A percentile compares a stretch with the other conserved stretches of the same genome.
phyloP scores from a whole-genome alignment of 2,797 vertebrate species.

The Coilia nasus region DNA sequence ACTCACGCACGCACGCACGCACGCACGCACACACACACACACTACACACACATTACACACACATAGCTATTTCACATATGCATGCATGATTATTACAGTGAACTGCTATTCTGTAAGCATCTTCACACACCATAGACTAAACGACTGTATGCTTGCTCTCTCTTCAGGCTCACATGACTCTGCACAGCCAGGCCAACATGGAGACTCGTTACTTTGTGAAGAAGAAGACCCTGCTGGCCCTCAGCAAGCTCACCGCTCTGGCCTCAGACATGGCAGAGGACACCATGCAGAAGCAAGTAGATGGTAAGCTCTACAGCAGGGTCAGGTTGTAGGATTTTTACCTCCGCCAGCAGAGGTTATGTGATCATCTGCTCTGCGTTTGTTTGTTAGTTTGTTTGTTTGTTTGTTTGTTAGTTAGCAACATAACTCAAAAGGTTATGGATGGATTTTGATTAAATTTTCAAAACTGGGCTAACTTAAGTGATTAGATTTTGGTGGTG shows the following conservation, averaged over 20 bases:
- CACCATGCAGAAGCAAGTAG: constrained; percentile 80
- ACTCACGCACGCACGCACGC: not conserved
- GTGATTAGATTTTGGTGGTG: no score
- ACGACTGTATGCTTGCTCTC: not conserved
- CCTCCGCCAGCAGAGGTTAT: no score
- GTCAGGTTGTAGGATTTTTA: no score
- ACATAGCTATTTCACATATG: not conserved
- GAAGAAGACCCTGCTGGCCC: constrained; percentile 95
- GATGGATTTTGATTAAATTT: no score
- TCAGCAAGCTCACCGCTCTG: constrained; percentile 90
- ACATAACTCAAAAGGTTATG: no score
- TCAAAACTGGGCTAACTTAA: no score
- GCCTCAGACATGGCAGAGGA: constrained; percentile 85
- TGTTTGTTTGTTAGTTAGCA: no score
- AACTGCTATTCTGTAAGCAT: not conserved
- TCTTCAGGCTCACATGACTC: constrained; percentile 84
- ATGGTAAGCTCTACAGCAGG: constrained; percentile 72
- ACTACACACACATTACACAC: not conserved
- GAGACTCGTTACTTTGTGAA: constrained; percentile 92
- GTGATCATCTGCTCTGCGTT: no score
- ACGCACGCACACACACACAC: constrained; percentile 26
- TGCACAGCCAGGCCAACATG: constrained; percentile 84
- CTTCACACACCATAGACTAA: not conserved
- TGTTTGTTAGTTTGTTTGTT: no score
- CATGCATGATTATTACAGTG: not conserved